Percentiles rank a stretch among this genome's conserved stretches.
These are phyloP conservation scores for Sebastes flavidus DNA, from an alignment of 2,797 vertebrate genomes.

Conservation along the genomic window DNA sequence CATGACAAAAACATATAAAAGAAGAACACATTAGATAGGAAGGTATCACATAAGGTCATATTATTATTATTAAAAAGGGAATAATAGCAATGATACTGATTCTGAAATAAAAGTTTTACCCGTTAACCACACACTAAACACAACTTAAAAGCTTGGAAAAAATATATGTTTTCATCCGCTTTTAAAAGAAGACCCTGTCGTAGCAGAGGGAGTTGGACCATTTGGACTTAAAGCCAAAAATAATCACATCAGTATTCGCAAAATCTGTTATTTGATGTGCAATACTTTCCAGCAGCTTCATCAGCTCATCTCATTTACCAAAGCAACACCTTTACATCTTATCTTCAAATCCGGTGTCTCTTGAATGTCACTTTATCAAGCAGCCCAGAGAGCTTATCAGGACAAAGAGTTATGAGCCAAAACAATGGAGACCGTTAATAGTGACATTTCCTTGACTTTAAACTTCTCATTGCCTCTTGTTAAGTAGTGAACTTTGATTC, in stretches of 20 bases:
- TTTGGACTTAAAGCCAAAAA: neutral
- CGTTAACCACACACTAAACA: neutral
- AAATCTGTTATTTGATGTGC: slow-evolving; percentile 11
- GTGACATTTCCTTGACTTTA: slow-evolving; percentile 29
- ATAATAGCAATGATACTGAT: neutral
- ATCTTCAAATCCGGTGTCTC: neutral
- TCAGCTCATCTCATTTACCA: slow-evolving; percentile 8
- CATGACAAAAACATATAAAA: neutral
- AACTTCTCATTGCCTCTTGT: slow-evolving; percentile 15
- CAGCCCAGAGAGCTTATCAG: slow-evolving; percentile 3
- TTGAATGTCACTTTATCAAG: slow-evolving; percentile 9
- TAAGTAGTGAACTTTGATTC: slow-evolving; percentile 30
- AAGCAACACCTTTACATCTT: slow-evolving; percentile 12
- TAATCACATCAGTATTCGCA: neutral
- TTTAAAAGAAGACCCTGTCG: neutral
- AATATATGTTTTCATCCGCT: neutral
- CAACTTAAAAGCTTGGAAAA: neutral
- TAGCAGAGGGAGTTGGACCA: neutral
- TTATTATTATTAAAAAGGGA: neutral
- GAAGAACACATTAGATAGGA: neutral
- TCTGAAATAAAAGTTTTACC: neutral
- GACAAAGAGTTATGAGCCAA: neutral
- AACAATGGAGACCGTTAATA: neutral
- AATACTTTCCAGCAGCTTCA: neutral
- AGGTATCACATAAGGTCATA: neutral